phyloP scores from a whole-genome alignment of 2,113 vertebrate species.

The Lutjanus erythropterus region DNA sequence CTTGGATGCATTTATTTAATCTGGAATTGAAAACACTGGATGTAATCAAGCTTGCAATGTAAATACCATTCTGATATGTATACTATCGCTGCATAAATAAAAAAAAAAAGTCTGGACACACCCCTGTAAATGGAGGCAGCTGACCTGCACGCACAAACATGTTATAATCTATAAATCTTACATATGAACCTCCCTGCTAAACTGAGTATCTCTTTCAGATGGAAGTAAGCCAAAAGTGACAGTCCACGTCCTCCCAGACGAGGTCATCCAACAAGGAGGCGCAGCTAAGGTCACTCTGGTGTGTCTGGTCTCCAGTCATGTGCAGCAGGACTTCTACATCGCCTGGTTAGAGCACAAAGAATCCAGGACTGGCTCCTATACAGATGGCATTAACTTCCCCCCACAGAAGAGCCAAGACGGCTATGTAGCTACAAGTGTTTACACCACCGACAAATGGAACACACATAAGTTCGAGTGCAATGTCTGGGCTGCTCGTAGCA shows the following conservation, averaged over 20 bases:
- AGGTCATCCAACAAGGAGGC: rapidly evolving
- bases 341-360: not conserved
- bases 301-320: conserved; percentile 45
- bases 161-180: not conserved
- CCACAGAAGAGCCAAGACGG: not conserved
- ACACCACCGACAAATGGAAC: not conserved
- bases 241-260: not conserved
- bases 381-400: not conserved
- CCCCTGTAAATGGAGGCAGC: no score
- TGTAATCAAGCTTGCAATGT: no score
- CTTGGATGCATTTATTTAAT: no score
- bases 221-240: not conserved
- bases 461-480: rapidly evolving
- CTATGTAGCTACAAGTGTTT: conserved; percentile 32
- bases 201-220: conserved; percentile 26
- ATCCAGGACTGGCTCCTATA: rapidly evolving
- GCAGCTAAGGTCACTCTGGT: conserved; percentile 18
- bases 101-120: no score
- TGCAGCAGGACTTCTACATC: conserved; percentile 30
- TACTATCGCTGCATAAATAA: no score
- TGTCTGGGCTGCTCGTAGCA: not conserved
- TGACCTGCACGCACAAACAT: not conserved
- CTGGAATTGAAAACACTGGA: no score
- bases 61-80: no score
- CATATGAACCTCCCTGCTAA: not conserved